A percentile compares a stretch with the other conserved stretches of the same genome.
phyloP scores from a whole-genome alignment of 2,888 invertebrate genomes.

The Drosophila emarginata region DNA sequence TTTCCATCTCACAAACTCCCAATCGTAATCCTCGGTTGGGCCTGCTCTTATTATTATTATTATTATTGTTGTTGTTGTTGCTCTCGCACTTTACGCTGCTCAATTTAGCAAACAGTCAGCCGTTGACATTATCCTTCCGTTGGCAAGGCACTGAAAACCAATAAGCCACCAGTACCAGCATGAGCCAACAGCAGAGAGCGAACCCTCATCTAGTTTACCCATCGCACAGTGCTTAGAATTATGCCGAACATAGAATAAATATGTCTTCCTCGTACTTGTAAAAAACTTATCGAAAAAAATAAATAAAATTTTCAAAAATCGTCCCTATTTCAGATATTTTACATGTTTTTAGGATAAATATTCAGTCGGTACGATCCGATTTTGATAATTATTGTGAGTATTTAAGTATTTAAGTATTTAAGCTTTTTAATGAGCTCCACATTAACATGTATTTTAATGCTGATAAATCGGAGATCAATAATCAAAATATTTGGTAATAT shows the following conservation, averaged over 20 bases:
- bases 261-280: not conserved
- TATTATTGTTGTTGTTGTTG: slow-evolving; percentile 7
- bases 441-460: too few species aligned
- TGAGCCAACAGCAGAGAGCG: slow-evolving; percentile 31
- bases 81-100: slow-evolving; percentile 76
- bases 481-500: too few species aligned
- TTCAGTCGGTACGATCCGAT: too few species aligned
- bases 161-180: slow-evolving; percentile 67
- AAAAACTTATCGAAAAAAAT: too few species aligned
- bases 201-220: slow-evolving; percentile 16
- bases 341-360: too few species aligned
- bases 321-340: too few species aligned
- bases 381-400: too few species aligned
- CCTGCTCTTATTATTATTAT: slow-evolving; percentile 15
- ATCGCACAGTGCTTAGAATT: slow-evolving; percentile 15
- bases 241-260: not conserved
- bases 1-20: slow-evolving; percentile 36
- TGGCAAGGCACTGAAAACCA: slow-evolving; percentile 66
- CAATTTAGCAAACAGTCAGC: slow-evolving; percentile 78
- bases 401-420: too few species aligned
- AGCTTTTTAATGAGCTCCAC: too few species aligned
- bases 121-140: slow-evolving; percentile 78
- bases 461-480: too few species aligned
- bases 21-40: slow-evolving; percentile 50
- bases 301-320: too few species aligned